These are phyloP conservation scores for Helarctos malayanus DNA, from an alignment of 2,797 vertebrate genomes.

Conservation along the genomic window DNA sequence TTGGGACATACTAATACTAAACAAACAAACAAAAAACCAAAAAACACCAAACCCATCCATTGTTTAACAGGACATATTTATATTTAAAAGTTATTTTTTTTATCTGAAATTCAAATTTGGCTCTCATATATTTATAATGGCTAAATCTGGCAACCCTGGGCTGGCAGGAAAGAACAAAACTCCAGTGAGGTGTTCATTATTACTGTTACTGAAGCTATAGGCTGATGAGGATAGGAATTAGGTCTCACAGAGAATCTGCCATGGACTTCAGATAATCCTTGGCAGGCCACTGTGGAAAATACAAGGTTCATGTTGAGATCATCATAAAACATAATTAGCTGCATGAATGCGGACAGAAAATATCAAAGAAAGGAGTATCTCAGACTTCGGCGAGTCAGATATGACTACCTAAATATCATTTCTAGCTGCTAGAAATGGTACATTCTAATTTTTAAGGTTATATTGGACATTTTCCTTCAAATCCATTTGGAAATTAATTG, in stretches of 20 bases:
- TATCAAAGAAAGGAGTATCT: neutral
- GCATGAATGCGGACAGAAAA: neutral
- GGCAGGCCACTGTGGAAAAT: neutral
- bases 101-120: conserved; percentile 58
- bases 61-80: conserved; percentile 41
- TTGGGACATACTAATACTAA: neutral
- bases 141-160: conserved; percentile 28
- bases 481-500: conserved; percentile 47
- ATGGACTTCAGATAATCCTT: neutral
- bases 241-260: neutral
- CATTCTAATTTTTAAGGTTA: conserved; percentile 53
- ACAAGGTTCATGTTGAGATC: neutral
- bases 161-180: conserved; percentile 51
- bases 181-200: neutral
- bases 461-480: neutral
- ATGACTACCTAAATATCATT: neutral
- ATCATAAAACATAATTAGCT: conserved; percentile 41
- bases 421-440: conserved; percentile 37
- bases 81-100: conserved; percentile 14
- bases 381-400: neutral
- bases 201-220: neutral
- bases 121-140: conserved; percentile 30
- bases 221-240: neutral
- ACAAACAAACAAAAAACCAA: neutral
- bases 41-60: neutral